Evolutionary conservation across 2,888 invertebrate species (phyloP), one percentile per base, ranked within the genome.

Genomic region (Nymphalis urticae): DNA sequence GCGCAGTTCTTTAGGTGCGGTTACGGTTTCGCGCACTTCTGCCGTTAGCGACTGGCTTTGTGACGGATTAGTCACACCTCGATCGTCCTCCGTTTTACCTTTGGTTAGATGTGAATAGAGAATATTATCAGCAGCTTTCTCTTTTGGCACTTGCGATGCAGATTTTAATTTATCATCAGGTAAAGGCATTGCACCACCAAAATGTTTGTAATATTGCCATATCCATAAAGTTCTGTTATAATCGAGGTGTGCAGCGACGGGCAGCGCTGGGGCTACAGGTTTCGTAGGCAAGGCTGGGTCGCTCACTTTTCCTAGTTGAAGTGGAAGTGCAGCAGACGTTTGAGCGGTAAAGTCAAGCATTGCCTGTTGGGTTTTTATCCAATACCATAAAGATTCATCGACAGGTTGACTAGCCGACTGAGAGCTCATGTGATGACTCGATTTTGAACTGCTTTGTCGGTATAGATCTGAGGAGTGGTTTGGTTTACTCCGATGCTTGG

Each of bases 131-230:
- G 93, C 92, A 13, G 90, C 88, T 77, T 87, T 91, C 60, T 90
- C 93, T 77, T 89, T 94, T 66, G 82, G 90, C 71, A 85, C 90
- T 73, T 88, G 90, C 1, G 90, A 83, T 60, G 91, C 89, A 3
- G 90, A 84, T 76, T 89, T 92, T 58, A 85, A 84, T 73, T 86
- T 90, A 71, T 92, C 93, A 42, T 92, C 92, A 8, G 91, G 92
- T 51, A 91, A 82, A 17, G 92, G 85, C 80, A 93, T 87, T 72
- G 92, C 93, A 7, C 93, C 94, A 0, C 95, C 94, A 75, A 94
- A 94, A 74, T 96, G 95, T 85, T 96, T 96, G 86, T 96, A 96
- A 94, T 95, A 96, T 80, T 95, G 95, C 95, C 95, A 95, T 77
- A 96, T 94, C 95, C 95, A 96, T 0, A 95, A 94, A 73, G 94